Conservation (phyloP, 2,888 invertebrate genomes). For the Sphecodes monilicornis region DNA sequence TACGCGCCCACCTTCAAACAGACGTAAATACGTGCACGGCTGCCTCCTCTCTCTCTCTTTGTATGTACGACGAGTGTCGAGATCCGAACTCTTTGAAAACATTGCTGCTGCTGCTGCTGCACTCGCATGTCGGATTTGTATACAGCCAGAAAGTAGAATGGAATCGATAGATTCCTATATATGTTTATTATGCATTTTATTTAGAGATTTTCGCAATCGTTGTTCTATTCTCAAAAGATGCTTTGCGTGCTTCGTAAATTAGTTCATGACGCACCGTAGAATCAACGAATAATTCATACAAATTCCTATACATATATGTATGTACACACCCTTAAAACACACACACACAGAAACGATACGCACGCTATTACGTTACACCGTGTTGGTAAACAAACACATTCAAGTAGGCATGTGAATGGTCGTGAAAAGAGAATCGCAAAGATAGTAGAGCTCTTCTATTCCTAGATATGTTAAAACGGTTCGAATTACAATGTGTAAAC, state of each 20-base stretch:
- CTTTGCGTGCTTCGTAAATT: not conserved
- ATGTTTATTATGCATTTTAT: slow-evolving; percentile 2
- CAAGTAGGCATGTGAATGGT: slow-evolving; percentile 1
- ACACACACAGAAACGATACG: not conserved
- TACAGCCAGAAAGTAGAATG: slow-evolving; percentile 38
- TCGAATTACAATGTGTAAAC: slow-evolving; percentile 16
- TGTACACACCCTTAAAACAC: not conserved
- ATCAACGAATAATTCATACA: slow-evolving; percentile 1
- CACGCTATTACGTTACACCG: not conserved
- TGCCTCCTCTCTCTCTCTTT: not conserved
- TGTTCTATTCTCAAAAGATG: no score
- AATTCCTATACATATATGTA: not conserved
- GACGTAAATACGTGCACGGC: not conserved
- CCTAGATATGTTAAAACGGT: slow-evolving; percentile 28
- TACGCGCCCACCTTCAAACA: slow-evolving; percentile 7
- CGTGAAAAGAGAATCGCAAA: not conserved
- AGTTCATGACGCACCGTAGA: not conserved
- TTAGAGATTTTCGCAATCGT: not conserved
- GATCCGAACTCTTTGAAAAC: slow-evolving; percentile 21
- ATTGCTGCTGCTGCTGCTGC: slow-evolving; percentile 20
- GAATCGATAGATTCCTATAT: slow-evolving; percentile 23
- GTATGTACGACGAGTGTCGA: not conserved
- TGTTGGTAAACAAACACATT: not conserved
- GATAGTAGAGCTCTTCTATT: not conserved
- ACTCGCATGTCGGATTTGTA: slow-evolving; percentile 26